Percentiles rank a stretch among this genome's conserved stretches.
Evolutionary conservation across 2,888 invertebrate genomes (phyloP).

Genomic region (Nezara viridula): DNA sequence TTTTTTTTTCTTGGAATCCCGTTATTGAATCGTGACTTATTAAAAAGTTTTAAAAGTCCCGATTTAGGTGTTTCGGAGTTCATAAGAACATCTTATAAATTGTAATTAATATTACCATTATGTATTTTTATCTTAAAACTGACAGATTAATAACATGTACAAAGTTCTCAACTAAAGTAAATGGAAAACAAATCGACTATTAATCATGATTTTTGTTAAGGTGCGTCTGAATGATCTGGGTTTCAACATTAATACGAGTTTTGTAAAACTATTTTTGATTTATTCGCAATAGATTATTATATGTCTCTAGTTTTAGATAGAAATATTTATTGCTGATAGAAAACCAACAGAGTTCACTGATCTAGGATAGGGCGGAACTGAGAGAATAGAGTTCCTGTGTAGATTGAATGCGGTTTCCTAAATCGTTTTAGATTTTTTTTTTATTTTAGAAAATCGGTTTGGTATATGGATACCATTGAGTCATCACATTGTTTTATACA

Average conservation of each 20-base stretch:
- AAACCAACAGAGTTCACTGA: neutral
- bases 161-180: too few relatives aligned
- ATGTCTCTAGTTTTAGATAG: neutral
- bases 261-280: neutral
- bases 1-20: neutral
- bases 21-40: slow-evolving; percentile 26
- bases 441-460: neutral
- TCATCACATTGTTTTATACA: neutral
- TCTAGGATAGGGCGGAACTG: neutral
- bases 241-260: too few relatives aligned
- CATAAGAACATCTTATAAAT: neutral
- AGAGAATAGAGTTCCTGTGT: slow-evolving; percentile 2
- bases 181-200: too few relatives aligned
- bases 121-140: too few relatives aligned
- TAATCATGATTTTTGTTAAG: too few relatives aligned
- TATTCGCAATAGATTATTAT: neutral
- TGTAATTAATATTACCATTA: neutral
- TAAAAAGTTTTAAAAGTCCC: neutral
- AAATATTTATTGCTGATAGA: neutral
- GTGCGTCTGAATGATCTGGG: too few relatives aligned
- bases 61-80: neutral
- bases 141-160: too few relatives aligned
- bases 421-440: slow-evolving; percentile 3
- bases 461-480: neutral
- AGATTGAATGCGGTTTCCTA: slow-evolving; percentile 34